Base-by-base conservation (phyloP, 2,888 invertebrate species). In the Noctua fimbriata region DNA sequence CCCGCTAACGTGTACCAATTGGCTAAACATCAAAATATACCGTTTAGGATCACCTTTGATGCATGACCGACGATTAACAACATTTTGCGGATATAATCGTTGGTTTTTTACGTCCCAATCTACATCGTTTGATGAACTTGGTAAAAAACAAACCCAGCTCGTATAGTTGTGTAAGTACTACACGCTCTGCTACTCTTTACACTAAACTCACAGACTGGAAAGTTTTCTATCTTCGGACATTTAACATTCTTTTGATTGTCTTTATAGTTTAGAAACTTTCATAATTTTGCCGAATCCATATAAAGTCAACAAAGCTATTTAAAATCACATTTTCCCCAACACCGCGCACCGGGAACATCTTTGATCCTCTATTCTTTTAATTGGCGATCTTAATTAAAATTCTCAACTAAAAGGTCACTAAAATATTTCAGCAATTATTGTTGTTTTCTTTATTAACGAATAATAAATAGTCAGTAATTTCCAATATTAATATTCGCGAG, bases 311-410 rank as follows among this genome's bases (percentile, higher is more conserved):
- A 58, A 70, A 63, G 0, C n/a, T 55, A 36, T 66, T 72, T 41
- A 49, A 47, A 36, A 70, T n/a, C 36, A 47, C 14, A 52, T 60
- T 78, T 49, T 52, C 28, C 9, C 52, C 44, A 21, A 36, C 65
- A 60, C 63, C 67, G 55, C 69, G 32, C 67, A 60, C 63, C 69
- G 55, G 70, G 52, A 55, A 66, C 73, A 44, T 67, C 44, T 63
- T 49, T 28, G 58, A 76, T 49, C 16, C 36, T 78, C 66, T 7
- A 79, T 69, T 52, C 16, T 66, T 81, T 78, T 87, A 79, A 87
- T 88, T 81, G 82, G 71, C 63, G 60, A 44, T 79, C 36, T 82
- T 76, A 76, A 81, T 87, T 87, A 77, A 85, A 81, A 84, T 83
- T 81, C 82, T 58, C 41, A 63, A 66, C 16, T 70, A 82, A 85